Evolutionary conservation across 1,140 invertebrate species (phyloP).

Genomic region (Limonius californicus): DNA sequence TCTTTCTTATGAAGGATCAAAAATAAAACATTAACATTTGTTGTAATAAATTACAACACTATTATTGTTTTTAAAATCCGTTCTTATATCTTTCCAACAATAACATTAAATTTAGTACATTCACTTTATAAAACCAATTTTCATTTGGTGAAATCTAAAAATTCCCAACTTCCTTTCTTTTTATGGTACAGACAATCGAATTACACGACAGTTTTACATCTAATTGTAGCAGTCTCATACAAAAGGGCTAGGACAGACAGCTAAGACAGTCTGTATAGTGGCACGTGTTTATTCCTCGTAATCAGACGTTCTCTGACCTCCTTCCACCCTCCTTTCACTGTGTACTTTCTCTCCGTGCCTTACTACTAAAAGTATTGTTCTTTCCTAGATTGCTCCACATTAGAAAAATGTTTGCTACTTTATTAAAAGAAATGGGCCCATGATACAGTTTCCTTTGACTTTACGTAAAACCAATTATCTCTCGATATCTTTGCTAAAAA

Average conservation of each 20-base stretch:
- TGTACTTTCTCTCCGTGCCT: slow-evolving; percentile 28
- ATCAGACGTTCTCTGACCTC: slow-evolving; percentile 32
- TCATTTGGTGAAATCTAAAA: slow-evolving; percentile 1
- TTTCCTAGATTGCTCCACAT: slow-evolving; percentile 19
- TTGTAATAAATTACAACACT: no score
- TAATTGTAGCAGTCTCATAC: neutral
- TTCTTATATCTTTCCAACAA: no score
- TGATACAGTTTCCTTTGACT: no score
- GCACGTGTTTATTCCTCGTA: slow-evolving; percentile 26
- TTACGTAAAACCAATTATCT: no score
- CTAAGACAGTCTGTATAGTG: neutral
- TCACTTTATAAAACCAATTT: neutral
- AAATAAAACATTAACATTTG: no score
- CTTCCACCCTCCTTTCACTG: slow-evolving; percentile 33
- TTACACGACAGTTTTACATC: neutral
- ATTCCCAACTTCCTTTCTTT: neutral
- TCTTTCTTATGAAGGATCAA: no score
- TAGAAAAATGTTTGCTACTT: neutral
- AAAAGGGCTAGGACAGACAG: slow-evolving; percentile 4
- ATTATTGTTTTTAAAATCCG: no score
- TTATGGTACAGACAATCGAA: neutral
- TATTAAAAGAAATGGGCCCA: neutral
- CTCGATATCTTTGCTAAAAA: no score
- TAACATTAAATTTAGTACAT: no score
- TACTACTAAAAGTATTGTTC: slow-evolving; percentile 26